phyloP scores from a whole-genome alignment of 2,113 vertebrate species.

The Eptesicus fuscus region DNA sequence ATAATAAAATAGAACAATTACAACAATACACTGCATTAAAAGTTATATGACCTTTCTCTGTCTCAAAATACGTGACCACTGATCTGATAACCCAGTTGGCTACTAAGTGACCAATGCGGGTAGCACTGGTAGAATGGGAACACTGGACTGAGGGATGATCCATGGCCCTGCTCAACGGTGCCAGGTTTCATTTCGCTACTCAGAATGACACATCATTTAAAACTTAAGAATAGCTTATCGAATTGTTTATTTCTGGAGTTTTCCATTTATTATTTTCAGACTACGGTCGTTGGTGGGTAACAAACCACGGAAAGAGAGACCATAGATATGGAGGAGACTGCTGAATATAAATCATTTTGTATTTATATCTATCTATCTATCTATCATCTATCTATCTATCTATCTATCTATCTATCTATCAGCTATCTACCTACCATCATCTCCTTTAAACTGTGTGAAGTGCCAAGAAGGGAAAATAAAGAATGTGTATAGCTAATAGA shows the following conservation, averaged over 20 bases:
- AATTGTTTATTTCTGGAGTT: background rate
- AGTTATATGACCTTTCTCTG: background rate
- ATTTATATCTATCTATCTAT: background rate
- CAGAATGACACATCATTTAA: background rate
- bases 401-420: background rate
- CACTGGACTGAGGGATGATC: background rate
- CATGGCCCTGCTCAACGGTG: background rate
- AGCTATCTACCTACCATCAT: background rate
- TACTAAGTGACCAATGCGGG: background rate
- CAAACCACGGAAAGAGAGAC: background rate
- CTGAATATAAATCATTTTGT: background rate
- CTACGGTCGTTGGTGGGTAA: background rate
- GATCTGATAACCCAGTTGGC: background rate
- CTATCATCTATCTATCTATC: background rate
- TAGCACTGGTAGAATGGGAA: background rate
- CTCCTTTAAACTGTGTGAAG: background rate
- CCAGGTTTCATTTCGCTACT: background rate
- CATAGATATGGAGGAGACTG: background rate
- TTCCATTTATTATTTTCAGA: background rate
- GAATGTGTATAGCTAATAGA: background rate
- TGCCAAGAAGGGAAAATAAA: background rate
- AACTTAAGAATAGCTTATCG: background rate
- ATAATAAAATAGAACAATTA: background rate
- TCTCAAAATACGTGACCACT: background rate
- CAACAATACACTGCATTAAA: too few species aligned